A percentile compares a stretch with the other conserved stretches of the same genome.
Evolutionary conservation across 2,797 vertebrate genomes (phyloP).

Genomic region (Falco biarmicus): DNA sequence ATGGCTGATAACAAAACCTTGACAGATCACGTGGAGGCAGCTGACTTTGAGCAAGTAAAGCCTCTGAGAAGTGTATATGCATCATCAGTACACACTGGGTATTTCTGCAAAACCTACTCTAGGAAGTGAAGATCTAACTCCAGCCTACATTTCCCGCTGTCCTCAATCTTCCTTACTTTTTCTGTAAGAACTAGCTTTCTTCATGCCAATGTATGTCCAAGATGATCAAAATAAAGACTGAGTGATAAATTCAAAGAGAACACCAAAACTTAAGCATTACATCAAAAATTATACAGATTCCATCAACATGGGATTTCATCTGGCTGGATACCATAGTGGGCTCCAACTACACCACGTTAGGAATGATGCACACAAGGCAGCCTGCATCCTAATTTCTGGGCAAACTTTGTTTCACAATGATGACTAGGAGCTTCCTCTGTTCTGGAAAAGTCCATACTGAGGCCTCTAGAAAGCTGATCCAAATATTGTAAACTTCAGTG

Average conservation of each 20-base stretch:
- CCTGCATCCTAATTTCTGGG: neutral
- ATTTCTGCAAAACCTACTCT: neutral
- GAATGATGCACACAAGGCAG: no score
- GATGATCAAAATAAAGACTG: neutral
- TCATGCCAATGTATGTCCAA: neutral
- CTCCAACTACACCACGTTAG: neutral
- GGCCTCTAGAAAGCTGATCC: neutral
- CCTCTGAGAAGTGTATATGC: neutral
- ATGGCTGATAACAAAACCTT: neutral
- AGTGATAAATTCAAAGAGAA: neutral
- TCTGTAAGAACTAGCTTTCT: neutral
- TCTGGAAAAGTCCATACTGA: neutral
- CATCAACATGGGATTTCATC: neutral
- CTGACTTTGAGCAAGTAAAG: neutral
- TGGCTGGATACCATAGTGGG: neutral
- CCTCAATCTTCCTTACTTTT: neutral
- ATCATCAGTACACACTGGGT: rapidly evolving
- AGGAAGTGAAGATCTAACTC: neutral
- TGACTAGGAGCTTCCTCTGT: neutral
- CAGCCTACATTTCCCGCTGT: neutral
- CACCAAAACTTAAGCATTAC: neutral
- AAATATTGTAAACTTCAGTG: neutral
- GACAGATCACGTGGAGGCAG: neutral
- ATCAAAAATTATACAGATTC: neutral
- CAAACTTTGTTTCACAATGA: neutral